A percentile compares a stretch with the other conserved stretches of the same genome.
Evolutionary conservation across 1,140 invertebrate species (phyloP).

Genomic region (Pogonomyrmex californicus): DNA sequence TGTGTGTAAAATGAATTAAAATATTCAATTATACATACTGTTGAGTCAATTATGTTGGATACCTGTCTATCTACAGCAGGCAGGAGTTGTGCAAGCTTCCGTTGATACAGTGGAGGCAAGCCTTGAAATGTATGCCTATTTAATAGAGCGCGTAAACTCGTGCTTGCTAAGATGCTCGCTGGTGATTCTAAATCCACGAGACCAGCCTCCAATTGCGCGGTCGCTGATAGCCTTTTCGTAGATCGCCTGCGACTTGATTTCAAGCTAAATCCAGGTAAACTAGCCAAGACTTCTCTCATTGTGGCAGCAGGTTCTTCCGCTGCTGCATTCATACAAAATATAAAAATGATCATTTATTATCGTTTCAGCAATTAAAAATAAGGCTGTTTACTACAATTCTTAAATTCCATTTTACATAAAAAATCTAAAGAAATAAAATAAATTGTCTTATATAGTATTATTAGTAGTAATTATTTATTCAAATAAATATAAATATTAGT

Average conservation of each 20-base stretch:
- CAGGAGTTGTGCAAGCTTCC: conserved; percentile 96
- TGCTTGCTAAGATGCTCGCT: conserved; percentile 97
- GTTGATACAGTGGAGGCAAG: conserved; percentile 96
- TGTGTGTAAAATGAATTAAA: not conserved
- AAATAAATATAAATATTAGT: conserved; percentile 4
- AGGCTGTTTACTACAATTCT: not conserved
- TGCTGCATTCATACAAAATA: conserved; percentile 70
- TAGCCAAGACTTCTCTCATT: conserved; percentile 95
- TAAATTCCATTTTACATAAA: not conserved
- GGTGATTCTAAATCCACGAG: conserved; percentile 98
- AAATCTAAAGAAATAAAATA: not conserved
- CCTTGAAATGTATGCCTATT: conserved; percentile 96
- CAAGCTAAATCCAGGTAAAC: conserved; percentile 96
- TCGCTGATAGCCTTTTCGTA: conserved; percentile 94
- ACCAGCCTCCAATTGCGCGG: conserved; percentile 97
- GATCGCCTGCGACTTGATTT: conserved; percentile 92
- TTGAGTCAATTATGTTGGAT: not conserved
- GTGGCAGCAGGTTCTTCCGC: conserved; percentile 87
- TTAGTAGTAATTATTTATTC: not conserved
- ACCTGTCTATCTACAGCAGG: conserved; percentile 96
- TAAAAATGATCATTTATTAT: not conserved
- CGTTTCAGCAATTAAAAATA: not conserved
- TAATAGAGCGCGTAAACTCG: conserved; percentile 95
- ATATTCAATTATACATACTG: not conserved
- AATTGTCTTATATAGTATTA: not conserved